These are phyloP conservation scores for Masnerella sp. DNA, from an alignment of 2,888 invertebrate genomes.

Conservation along the genomic window DNA sequence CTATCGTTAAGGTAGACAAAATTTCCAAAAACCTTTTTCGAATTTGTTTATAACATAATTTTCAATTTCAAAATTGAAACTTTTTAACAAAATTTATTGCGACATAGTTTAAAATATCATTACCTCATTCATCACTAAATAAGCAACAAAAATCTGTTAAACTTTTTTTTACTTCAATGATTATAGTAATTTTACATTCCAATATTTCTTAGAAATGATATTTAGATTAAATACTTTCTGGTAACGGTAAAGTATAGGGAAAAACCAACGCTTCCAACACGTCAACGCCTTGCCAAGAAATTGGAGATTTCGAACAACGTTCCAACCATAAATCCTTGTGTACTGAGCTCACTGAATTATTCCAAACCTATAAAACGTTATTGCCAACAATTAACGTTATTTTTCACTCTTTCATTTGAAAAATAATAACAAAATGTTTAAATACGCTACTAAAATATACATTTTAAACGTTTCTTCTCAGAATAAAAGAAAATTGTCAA, in stretches of 20 bases:
- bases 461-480: no score
- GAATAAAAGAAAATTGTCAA: no score
- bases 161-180: not conserved
- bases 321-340: constrained; percentile 79
- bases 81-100: not conserved
- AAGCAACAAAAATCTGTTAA: not conserved
- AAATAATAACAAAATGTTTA: no score
- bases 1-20: constrained; percentile 10
- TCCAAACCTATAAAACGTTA: constrained; percentile 79
- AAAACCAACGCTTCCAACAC: constrained; percentile 74
- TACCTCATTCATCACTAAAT: no score
- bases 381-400: no score
- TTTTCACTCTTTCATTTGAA: no score
- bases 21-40: no score
- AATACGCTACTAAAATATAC: no score
- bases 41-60: not conserved
- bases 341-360: constrained; percentile 76
- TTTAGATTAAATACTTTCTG: no score
- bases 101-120: no score
- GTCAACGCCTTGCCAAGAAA: constrained; percentile 78
- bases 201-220: no score
- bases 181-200: not conserved
- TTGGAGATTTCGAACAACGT: constrained; percentile 76
- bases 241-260: constrained; percentile 79
- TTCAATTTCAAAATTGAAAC: not conserved